Evolutionary conservation across 2,113 vertebrate genomes (phyloP).

Genomic region (Tupaia tana): DNA sequence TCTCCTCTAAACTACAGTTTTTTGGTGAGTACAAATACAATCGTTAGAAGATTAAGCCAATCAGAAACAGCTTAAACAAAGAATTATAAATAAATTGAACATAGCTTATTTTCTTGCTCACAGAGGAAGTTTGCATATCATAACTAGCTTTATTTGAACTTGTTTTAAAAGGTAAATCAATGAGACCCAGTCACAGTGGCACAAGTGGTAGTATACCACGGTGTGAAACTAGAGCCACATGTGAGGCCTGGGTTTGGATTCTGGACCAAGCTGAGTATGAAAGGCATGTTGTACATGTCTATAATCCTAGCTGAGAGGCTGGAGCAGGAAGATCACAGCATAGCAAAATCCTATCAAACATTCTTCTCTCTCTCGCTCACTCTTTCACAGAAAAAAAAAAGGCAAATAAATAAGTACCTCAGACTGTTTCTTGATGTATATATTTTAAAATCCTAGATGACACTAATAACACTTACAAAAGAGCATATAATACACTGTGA

Average conservation of each 20-base stretch:
- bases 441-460: background rate
- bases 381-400: too few species aligned
- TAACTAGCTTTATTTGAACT: background rate
- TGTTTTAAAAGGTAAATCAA: background rate
- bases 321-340: too few species aligned
- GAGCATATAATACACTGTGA: background rate
- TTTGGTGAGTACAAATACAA: background rate
- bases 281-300: too few species aligned
- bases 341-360: too few species aligned
- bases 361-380: too few species aligned
- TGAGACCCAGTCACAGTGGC: background rate
- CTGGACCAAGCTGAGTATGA: too few species aligned
- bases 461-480: background rate
- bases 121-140: background rate
- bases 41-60: background rate
- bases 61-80: background rate
- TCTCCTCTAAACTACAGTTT: background rate
- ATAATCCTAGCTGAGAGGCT: too few species aligned
- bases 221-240: too few species aligned
- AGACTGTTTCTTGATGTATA: background rate
- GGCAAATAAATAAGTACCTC: background rate
- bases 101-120: background rate
- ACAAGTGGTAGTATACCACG: too few species aligned
- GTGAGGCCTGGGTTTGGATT: too few species aligned
- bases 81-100: background rate